Base-by-base conservation (phyloP, 2,797 vertebrate genomes). In the Coregonus ussuriensis region DNA sequence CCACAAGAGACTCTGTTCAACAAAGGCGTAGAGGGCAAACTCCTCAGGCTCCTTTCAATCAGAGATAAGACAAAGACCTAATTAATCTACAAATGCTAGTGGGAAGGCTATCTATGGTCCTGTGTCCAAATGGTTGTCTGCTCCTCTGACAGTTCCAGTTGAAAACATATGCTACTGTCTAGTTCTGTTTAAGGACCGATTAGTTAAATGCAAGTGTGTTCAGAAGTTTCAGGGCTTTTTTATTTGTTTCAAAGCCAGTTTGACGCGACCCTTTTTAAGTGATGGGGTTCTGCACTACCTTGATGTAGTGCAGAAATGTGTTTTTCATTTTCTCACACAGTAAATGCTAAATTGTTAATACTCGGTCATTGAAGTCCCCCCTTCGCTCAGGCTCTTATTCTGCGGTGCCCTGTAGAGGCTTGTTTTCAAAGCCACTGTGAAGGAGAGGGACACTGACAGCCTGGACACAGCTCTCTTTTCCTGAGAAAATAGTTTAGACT, bases 1-100 rank as follows among this genome's bases (percentile, higher is more conserved):
- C 79, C 85, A 86, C 86, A 54, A 82, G 86, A 82, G 83, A 85
- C 86, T 87, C 74, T 80, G 87, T 65, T 84, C 89, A 90, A 89
- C 89, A 92, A 89, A 89, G 82, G 80, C 86, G 88, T 85, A 85
- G 86, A 89, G 89, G 85, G 88, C 85, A 85, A 81, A 90, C 86
- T 86, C 78, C 81, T 90, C 76, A 6, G 86, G 80, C 82, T 86
- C 77, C 81, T 81, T 78, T 87, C 82, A 77, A 79, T 84, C 80
- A 74, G 78, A 80, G 82, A 88, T 84, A 84, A 91, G 84, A 89
- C 86, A 84, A 83, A 83, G 79, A 88, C 77, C 83, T 85, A 72
- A 81, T 91, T 85, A 87, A 83, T 86, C 62, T 76, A 80, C 74
- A 78, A 82, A 79, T 79, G 52, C 74, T 83, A 85, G 82, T 81